Evolutionary conservation across 2,113 vertebrate species (phyloP).

Genomic region (Phodopus roborovskii): DNA sequence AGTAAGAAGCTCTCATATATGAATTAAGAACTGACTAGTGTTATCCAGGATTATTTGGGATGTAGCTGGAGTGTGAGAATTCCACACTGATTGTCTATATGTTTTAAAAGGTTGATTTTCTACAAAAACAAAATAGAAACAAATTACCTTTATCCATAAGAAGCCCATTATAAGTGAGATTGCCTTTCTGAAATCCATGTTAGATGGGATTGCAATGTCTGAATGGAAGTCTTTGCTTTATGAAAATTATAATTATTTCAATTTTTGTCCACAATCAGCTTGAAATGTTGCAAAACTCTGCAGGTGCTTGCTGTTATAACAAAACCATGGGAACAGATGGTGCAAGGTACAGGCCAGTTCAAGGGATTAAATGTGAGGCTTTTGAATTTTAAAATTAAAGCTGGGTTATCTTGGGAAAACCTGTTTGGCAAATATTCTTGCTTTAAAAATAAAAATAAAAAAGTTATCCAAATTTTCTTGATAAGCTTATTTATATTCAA

Average conservation of each 20-base stretch:
- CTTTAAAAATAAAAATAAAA: constrained; percentile 81
- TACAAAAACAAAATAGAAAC: constrained; percentile 69
- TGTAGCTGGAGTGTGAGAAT: constrained; percentile 70
- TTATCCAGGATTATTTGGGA: constrained; percentile 36
- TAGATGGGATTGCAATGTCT: constrained; percentile 80
- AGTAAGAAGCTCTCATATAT: constrained; percentile 24
- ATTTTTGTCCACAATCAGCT: constrained; percentile 89
- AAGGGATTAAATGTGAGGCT: constrained; percentile 90
- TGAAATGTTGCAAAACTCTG: constrained; percentile 91
- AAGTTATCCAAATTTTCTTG: constrained; percentile 86
- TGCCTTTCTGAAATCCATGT: constrained; percentile 63
- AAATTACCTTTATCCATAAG: constrained; percentile 54
- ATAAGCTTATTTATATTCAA: constrained; percentile 88
- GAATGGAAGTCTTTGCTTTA: constrained; percentile 83
- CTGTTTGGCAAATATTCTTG: constrained; percentile 86
- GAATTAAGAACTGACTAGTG: constrained; percentile 21
- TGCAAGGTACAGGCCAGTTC: constrained; percentile 90
- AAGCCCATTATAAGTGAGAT: constrained; percentile 57
- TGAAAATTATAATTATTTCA: constrained; percentile 91
- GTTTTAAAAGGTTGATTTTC: constrained; percentile 66
- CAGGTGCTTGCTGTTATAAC: constrained; percentile 89
- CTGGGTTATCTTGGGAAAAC: constrained; percentile 88
- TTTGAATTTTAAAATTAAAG: constrained; percentile 92
- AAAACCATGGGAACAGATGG: constrained; percentile 91
- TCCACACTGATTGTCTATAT: constrained; percentile 58